A percentile compares a stretch with the other conserved stretches of the same genome.
Conservation (phyloP, 2,888 invertebrate genomes). For the Agapostemon virescens region DNA sequence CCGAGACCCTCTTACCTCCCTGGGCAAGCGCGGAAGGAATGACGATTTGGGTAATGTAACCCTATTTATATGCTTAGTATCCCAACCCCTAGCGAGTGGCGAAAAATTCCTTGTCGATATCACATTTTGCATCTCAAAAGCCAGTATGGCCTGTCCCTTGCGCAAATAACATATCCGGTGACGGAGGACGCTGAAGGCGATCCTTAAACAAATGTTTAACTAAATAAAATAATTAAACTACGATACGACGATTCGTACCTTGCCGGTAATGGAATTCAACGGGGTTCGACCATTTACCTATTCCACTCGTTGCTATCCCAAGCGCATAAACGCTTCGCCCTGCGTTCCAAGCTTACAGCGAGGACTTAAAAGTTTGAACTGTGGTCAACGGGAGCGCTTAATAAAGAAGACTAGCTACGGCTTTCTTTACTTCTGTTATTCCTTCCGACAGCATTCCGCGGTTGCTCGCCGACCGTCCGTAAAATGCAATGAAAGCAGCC, state of each 20-base stretch:
- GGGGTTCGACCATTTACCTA: neutral
- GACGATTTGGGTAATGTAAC: too few relatives aligned
- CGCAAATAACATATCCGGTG: too few relatives aligned
- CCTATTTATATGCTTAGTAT: too few relatives aligned
- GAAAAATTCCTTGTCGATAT: too few relatives aligned
- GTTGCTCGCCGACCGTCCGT: conserved; percentile 1
- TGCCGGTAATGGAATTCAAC: neutral
- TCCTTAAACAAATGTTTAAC: too few relatives aligned
- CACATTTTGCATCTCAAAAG: too few relatives aligned
- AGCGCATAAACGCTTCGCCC: neutral
- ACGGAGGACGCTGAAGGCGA: too few relatives aligned
- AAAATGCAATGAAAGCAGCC: conserved; percentile 48
- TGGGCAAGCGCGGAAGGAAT: too few relatives aligned
- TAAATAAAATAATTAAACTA: neutral
- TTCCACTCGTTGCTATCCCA: neutral
- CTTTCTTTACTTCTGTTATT: neutral
- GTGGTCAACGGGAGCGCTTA: neutral
- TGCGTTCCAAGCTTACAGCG: neutral
- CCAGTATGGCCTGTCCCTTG: too few relatives aligned
- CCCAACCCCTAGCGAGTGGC: too few relatives aligned
- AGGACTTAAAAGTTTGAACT: neutral
- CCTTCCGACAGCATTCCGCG: neutral
- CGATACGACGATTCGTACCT: neutral
- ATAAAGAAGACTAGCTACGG: neutral
- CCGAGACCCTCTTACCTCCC: too few relatives aligned